phyloP scores from a whole-genome alignment of 2,888 invertebrate species.

The Tenthredo scrophulariae region DNA sequence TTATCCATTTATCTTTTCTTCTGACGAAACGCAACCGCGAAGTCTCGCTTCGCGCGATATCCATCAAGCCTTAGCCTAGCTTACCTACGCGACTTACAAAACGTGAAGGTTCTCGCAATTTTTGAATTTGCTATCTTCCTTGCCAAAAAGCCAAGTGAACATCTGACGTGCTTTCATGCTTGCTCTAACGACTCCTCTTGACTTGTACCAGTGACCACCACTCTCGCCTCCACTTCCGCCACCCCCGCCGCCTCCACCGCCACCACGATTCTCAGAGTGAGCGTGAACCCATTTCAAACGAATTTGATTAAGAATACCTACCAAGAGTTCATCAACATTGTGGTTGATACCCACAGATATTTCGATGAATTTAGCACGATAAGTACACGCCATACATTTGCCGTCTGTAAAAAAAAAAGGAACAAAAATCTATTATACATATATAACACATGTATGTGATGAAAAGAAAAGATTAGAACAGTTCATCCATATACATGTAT shows the following conservation, averaged over 20 bases:
- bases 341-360: constrained; percentile 98
- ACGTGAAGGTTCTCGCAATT: constrained; percentile 94
- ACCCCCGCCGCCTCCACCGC: constrained; percentile 60
- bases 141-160: constrained; percentile 94
- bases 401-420: constrained; percentile 86
- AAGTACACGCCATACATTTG: constrained; percentile 93
- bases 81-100: constrained; percentile 80
- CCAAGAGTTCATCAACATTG: constrained; percentile 96
- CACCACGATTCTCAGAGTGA: constrained; percentile 79
- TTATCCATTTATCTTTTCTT: background rate
- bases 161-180: constrained; percentile 95
- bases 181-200: constrained; percentile 90
- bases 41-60: background rate
- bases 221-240: constrained; percentile 66
- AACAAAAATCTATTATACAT: constrained; percentile 12
- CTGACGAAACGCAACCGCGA: constrained; percentile 2
- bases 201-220: constrained; percentile 91
- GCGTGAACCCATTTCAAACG: constrained; percentile 86
- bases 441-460: background rate
- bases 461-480: background rate
- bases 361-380: constrained; percentile 96
- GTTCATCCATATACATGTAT: background rate
- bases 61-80: background rate
- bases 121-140: constrained; percentile 94
- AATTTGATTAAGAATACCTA: constrained; percentile 95